These are phyloP conservation scores for Drosophila mayaguana DNA, from an alignment of 2,888 invertebrate species.

Conservation along the genomic window DNA sequence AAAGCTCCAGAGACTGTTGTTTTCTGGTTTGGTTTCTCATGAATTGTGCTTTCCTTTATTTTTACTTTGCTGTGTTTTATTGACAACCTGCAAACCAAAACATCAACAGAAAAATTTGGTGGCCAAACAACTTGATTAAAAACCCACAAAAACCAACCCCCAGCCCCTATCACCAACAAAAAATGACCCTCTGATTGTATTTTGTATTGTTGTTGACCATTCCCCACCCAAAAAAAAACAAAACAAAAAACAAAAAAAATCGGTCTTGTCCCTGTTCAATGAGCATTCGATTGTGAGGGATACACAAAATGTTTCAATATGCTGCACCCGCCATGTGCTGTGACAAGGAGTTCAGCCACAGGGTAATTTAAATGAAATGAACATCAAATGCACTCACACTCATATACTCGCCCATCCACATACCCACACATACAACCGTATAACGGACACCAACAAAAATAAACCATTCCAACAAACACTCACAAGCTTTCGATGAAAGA, in stretches of 20 bases:
- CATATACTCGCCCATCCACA: slow-evolving; percentile 1
- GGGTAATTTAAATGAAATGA: slow-evolving; percentile 79
- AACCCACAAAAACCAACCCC: slow-evolving; percentile 68
- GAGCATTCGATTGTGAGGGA: slow-evolving; percentile 67
- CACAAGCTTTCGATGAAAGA: slow-evolving; percentile 41
- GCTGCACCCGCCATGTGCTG: slow-evolving; percentile 66
- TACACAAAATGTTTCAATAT: slow-evolving; percentile 68
- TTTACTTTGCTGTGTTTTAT: slow-evolving; percentile 21
- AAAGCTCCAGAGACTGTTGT: slow-evolving; percentile 24
- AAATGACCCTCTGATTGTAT: slow-evolving; percentile 18
- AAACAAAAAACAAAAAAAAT: slow-evolving; percentile 1
- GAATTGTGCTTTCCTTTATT: not conserved
- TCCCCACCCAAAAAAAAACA: slow-evolving; percentile 9
- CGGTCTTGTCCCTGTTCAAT: slow-evolving; percentile 51
- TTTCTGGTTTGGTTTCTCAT: slow-evolving; percentile 17
- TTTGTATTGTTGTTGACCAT: slow-evolving; percentile 42
- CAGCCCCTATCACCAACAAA: slow-evolving; percentile 1
- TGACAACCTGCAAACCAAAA: slow-evolving; percentile 51
- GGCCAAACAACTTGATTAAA: slow-evolving; percentile 77
- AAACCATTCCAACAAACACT: slow-evolving; percentile 34
- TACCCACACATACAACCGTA: slow-evolving; percentile 51
- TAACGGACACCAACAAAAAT: slow-evolving; percentile 23
- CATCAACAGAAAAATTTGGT: slow-evolving; percentile 55
- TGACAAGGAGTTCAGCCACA: slow-evolving; percentile 77
- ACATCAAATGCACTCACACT: slow-evolving; percentile 73